phyloP scores from a whole-genome alignment of 64 coral and sea anemone genomes.

The Hydrozoanthus tunicans region DNA sequence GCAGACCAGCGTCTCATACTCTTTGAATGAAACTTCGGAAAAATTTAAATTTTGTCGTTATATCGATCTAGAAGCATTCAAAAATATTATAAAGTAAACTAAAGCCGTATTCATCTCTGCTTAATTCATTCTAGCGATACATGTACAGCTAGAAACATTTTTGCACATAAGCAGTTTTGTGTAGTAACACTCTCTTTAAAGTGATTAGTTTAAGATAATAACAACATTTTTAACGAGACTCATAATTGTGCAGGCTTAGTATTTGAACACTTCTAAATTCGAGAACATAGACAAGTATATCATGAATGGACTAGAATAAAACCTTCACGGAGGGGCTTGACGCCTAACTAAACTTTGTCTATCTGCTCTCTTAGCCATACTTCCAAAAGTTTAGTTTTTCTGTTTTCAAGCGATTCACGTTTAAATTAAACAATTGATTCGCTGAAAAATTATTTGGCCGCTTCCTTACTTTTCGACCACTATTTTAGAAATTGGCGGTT shows the following conservation, averaged over 20 bases:
- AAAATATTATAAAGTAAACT: no score
- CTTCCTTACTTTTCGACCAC: constrained; percentile 51
- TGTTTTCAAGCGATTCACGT: constrained; percentile 40
- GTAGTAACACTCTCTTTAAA: constrained; percentile 29
- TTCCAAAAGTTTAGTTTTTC: constrained; percentile 19
- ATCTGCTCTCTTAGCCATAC: not conserved
- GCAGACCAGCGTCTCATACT: no score
- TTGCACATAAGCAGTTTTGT: constrained; percentile 5
- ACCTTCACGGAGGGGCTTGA: not conserved
- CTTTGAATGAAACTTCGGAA: no score
- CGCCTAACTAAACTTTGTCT: not conserved
- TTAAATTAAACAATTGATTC: constrained; percentile 19
- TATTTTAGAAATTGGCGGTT: constrained; percentile 34
- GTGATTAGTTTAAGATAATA: constrained; percentile 42
- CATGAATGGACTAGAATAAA: not conserved
- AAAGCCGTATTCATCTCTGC: no score
- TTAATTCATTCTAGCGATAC: not conserved
- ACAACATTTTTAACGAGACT: not conserved
- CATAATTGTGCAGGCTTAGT: constrained; percentile 1
- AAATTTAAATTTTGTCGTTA: no score
- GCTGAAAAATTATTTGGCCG: constrained; percentile 2
- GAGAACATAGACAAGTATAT: not conserved
- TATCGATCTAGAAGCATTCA: no score
- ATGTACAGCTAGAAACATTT: constrained; percentile 43
- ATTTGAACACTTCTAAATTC: constrained; percentile 38